phyloP scores from a whole-genome alignment of 2,888 invertebrate genomes.

The Embidobia sp. region DNA sequence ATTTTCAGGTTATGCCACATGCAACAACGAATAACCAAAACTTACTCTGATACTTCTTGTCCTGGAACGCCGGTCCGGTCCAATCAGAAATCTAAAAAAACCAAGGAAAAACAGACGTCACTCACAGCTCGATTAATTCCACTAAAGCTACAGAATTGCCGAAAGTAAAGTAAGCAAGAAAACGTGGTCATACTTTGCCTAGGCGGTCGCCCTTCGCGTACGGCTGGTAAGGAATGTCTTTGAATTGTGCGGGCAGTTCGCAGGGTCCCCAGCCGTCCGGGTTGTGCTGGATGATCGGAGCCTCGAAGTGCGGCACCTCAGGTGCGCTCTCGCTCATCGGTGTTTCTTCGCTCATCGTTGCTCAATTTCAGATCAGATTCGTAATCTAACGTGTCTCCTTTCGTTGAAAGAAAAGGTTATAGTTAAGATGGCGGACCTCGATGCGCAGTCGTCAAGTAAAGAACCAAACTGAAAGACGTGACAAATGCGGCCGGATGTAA shows the following conservation, averaged over 20 bases:
- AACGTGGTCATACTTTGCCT: slow-evolving; percentile 89
- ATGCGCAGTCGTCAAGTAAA: too few species aligned
- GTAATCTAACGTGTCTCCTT: too few species aligned
- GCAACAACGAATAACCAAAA: slow-evolving; percentile 65
- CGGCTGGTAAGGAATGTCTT: slow-evolving; percentile 99
- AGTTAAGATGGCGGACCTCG: too few species aligned
- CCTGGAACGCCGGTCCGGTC: slow-evolving; percentile 96
- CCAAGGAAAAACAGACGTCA: slow-evolving; percentile 64
- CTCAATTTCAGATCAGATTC: too few species aligned
- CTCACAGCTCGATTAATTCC: neutral
- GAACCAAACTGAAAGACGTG: too few species aligned
- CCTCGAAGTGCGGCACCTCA: slow-evolving; percentile 86
- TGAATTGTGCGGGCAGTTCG: slow-evolving; percentile 95
- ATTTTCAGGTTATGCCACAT: slow-evolving; percentile 12
- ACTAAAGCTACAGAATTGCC: too few species aligned
- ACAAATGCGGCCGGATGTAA: too few species aligned
- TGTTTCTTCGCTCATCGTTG: neutral
- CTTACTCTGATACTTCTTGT: slow-evolving; percentile 96
- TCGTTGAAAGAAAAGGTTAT: too few species aligned
- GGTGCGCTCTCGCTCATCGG: too few species aligned
- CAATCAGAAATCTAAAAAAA: slow-evolving; percentile 95
- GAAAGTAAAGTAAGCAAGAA: neutral
- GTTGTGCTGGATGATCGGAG: slow-evolving; percentile 91
- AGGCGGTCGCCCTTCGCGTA: slow-evolving; percentile 99
- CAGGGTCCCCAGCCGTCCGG: slow-evolving; percentile 98